These are phyloP conservation scores for Scomber colias DNA, from an alignment of 2,113 vertebrate genomes.

Conservation along the genomic window DNA sequence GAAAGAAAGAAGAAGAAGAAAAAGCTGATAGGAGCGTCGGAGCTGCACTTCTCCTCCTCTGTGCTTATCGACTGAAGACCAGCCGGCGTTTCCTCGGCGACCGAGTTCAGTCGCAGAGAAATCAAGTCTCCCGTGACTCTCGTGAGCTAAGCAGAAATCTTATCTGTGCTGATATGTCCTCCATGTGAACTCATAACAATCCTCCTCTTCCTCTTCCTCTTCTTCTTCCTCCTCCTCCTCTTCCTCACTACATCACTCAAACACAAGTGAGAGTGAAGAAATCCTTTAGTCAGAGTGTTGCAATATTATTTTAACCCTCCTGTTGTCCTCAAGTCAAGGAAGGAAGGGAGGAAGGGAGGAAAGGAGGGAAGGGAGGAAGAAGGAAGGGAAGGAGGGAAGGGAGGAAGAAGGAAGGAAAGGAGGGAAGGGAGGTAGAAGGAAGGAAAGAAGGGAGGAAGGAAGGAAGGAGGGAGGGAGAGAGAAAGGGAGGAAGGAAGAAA, in stretches of 20 bases:
- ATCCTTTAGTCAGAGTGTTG: neutral
- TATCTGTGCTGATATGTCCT: constrained; percentile 23
- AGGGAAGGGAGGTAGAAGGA: no score
- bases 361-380: no score
- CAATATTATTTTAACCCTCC: neutral
- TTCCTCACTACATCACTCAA: neutral
- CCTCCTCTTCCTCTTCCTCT: no score
- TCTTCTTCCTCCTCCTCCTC: no score
- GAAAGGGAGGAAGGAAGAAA: no score
- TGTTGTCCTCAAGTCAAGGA: no score
- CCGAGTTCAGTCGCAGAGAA: neutral
- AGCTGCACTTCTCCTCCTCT: constrained; percentile 6
- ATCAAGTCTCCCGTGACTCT: constrained; percentile 17
- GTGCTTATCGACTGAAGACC: constrained; percentile 33
- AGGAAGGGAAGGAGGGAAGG: no score
- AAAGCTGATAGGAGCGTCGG: neutral
- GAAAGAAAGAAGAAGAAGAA: neutral
- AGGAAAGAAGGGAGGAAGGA: no score
- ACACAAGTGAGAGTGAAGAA: neutral
- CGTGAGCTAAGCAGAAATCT: constrained; percentile 20
- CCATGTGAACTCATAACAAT: neutral
- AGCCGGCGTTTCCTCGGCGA: neutral
- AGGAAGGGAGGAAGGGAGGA: no score
- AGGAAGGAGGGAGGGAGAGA: no score
- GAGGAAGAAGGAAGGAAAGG: no score